These are phyloP conservation scores for Dendrocincla fuliginosa DNA, from an alignment of 2,797 vertebrate species.

Conservation along the genomic window DNA sequence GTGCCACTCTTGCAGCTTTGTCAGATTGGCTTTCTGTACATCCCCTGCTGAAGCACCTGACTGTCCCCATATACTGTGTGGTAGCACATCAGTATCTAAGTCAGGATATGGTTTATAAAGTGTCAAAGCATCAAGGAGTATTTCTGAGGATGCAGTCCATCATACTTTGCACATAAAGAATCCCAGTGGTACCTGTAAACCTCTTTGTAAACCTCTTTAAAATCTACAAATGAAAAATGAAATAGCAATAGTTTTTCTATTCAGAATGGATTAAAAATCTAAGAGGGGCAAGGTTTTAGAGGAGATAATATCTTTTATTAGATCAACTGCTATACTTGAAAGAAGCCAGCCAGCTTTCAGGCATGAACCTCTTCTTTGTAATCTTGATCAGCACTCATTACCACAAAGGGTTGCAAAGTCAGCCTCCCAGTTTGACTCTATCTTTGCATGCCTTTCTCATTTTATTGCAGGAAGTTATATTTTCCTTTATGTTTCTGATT, in stretches of 20 bases:
- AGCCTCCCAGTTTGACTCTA: neutral
- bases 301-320: neutral
- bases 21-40: neutral
- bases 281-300: neutral
- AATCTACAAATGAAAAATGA: neutral
- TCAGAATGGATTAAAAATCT: neutral
- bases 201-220: neutral
- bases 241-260: neutral
- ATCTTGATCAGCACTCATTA: neutral
- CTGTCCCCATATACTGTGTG: neutral
- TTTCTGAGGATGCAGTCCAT: neutral
- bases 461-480: neutral
- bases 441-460: neutral
- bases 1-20: neutral
- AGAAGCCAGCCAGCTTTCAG: conserved; percentile 3
- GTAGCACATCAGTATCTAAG: neutral
- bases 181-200: neutral
- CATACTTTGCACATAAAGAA: neutral
- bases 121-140: neutral
- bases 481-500: neutral
- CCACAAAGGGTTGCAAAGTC: neutral
- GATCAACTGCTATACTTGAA: neutral
- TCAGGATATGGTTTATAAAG: neutral
- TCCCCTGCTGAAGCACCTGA: neutral
- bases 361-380: neutral